These are phyloP conservation scores for Acleris literana DNA, from an alignment of 2,888 invertebrate species.

Conservation along the genomic window DNA sequence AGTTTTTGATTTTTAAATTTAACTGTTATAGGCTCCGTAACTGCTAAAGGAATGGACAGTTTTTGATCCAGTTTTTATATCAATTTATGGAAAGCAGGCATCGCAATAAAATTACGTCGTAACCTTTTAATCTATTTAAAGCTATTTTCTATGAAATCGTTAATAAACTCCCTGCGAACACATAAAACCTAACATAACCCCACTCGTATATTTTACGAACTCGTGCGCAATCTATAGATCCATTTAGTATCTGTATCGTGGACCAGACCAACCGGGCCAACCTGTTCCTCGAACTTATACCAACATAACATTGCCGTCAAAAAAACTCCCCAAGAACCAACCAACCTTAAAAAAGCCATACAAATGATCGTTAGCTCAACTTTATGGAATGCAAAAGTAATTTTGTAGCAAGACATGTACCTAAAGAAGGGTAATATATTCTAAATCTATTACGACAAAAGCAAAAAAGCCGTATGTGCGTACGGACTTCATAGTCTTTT, in stretches of 20 bases:
- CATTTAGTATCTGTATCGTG: conserved; percentile 35
- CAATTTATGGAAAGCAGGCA: too few relatives aligned
- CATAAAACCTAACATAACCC: conserved; percentile 5
- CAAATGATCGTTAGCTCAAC: not conserved
- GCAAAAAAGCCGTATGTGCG: too few relatives aligned
- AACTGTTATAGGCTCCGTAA: too few relatives aligned
- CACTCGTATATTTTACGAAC: conserved; percentile 24
- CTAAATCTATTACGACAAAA: conserved; percentile 26
- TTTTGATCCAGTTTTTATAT: too few relatives aligned
- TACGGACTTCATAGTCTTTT: too few relatives aligned
- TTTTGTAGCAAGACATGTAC: conserved; percentile 24
- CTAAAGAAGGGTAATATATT: conserved; percentile 36
- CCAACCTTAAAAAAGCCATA: not conserved
- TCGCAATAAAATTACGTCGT: not conserved
- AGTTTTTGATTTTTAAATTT: too few relatives aligned
- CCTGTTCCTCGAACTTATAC: conserved; percentile 31
- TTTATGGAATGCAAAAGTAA: conserved; percentile 5
- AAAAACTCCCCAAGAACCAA: not conserved
- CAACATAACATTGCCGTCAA: conserved; percentile 2
- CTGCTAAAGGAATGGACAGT: too few relatives aligned
- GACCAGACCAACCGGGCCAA: conserved; percentile 28
- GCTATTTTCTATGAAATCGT: not conserved
- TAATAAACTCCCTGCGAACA: not conserved
- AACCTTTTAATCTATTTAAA: not conserved
- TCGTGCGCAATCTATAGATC: conserved; percentile 30